These are phyloP conservation scores for Diorhabda carinulata DNA, from an alignment of 1,140 invertebrate genomes.

Conservation along the genomic window DNA sequence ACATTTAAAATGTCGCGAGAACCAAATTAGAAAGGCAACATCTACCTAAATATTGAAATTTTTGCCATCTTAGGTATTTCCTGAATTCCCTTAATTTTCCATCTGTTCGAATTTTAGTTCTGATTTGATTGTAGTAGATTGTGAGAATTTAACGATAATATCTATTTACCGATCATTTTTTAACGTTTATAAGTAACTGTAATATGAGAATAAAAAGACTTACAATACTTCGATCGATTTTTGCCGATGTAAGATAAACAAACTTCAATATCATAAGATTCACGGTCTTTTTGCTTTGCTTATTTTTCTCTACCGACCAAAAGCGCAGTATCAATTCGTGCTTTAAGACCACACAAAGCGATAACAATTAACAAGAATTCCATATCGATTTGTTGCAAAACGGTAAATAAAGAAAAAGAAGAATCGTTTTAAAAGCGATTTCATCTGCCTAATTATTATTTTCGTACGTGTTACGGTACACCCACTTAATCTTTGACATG, in stretches of 20 bases:
- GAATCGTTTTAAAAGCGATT: slow-evolving; percentile 21
- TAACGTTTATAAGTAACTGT: not conserved
- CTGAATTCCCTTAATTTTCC: no score
- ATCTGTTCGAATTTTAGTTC: no score
- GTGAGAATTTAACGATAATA: not conserved
- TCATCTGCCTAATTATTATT: slow-evolving; percentile 25
- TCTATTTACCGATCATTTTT: not conserved
- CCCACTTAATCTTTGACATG: slow-evolving; percentile 25
- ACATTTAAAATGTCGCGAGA: no score
- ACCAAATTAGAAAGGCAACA: no score
- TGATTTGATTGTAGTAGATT: no score
- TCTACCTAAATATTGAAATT: no score
- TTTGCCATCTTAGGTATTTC: no score
- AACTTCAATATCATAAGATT: slow-evolving; percentile 20
- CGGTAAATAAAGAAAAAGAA: slow-evolving; percentile 22
- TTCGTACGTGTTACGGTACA: slow-evolving; percentile 23
- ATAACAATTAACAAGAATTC: slow-evolving; percentile 24
- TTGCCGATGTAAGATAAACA: slow-evolving; percentile 14
- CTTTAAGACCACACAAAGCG: slow-evolving; percentile 19
- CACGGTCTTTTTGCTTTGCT: slow-evolving; percentile 13
- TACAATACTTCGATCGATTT: slow-evolving; percentile 11
- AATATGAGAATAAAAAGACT: slow-evolving; percentile 1
- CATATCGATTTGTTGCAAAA: slow-evolving; percentile 21
- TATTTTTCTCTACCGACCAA: slow-evolving; percentile 6
- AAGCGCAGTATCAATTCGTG: slow-evolving; percentile 18